Percentiles rank a stretch among this genome's conserved stretches.
Conservation (phyloP, 2,797 vertebrate species). For the Distichodus sexfasciatus region DNA sequence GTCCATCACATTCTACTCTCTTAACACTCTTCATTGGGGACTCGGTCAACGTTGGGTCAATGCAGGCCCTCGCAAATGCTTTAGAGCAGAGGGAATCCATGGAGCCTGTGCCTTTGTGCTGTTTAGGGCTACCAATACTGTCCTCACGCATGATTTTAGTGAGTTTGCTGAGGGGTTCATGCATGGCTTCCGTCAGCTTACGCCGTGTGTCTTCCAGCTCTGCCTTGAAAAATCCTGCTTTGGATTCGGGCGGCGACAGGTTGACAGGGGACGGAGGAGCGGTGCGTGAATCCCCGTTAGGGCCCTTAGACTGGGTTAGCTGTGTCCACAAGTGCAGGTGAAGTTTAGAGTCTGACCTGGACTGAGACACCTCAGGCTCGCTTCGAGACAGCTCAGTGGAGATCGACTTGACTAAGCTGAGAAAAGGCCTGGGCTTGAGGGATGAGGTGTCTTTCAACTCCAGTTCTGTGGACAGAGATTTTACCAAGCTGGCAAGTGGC, state of each 20-base stretch:
- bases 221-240: conserved; percentile 80
- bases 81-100: conserved; percentile 50
- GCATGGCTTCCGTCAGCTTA: conserved; percentile 83
- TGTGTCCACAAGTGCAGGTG: conserved; percentile 81
- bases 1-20: conserved; percentile 58
- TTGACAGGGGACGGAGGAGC: conserved; percentile 80
- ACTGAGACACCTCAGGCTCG: conserved; percentile 80
- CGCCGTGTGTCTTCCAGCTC: conserved; percentile 84
- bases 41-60: conserved; percentile 52
- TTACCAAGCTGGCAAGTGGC: conserved; percentile 74
- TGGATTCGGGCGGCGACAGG: conserved; percentile 70
- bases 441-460: conserved; percentile 71
- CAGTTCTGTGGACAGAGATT: conserved; percentile 80
- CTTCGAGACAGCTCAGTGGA: conserved; percentile 81
- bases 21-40: conserved; percentile 54
- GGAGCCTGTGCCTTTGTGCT: conserved; percentile 55
- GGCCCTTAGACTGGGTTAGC: conserved; percentile 73
- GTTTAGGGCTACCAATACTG: conserved; percentile 63
- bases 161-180: conserved; percentile 84
- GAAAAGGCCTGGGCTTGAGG: conserved; percentile 69
- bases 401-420: conserved; percentile 84
- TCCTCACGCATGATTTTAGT: conserved; percentile 87
- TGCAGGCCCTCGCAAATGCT: conserved; percentile 39
- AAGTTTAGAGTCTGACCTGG: conserved; percentile 81
- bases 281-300: conserved; percentile 75